These are phyloP conservation scores for Phorcus lineatus DNA, from an alignment of 2,888 invertebrate genomes.

Conservation along the genomic window DNA sequence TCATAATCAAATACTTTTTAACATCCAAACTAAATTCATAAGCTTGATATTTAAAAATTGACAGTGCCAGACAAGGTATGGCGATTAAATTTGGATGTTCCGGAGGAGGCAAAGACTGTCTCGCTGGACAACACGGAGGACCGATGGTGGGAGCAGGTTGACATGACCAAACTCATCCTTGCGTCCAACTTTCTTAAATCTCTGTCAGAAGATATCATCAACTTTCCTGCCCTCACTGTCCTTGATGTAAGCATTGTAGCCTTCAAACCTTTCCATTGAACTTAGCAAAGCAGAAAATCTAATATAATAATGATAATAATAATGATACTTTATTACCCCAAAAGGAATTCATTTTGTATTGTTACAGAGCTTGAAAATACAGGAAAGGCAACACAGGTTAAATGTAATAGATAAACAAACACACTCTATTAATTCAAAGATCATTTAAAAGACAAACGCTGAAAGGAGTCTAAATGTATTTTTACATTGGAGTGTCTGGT, in stretches of 20 bases:
- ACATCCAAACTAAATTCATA: too few species aligned
- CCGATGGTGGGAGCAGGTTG: constrained; percentile 85
- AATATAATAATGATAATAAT: neutral
- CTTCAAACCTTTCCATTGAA: neutral
- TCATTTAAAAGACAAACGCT: too few species aligned
- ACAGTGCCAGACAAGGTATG: constrained; percentile 73
- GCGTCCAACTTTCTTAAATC: constrained; percentile 74
- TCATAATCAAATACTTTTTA: too few species aligned
- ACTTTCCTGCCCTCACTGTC: constrained; percentile 73
- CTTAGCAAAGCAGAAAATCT: neutral
- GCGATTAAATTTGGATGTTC: constrained; percentile 75
- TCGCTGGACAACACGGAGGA: constrained; percentile 72
- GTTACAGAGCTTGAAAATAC: too few species aligned
- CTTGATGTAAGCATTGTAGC: constrained; percentile 74
- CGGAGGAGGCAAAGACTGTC: constrained; percentile 74
- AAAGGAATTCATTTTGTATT: too few species aligned
- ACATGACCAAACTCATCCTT: constrained; percentile 84
- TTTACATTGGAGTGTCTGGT: too few species aligned
- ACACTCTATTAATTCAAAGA: too few species aligned
- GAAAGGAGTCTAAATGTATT: too few species aligned
- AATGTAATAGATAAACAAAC: too few species aligned
- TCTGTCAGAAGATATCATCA: constrained; percentile 72
- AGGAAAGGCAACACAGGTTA: too few species aligned
- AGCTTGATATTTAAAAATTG: too few species aligned
- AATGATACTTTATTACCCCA: too few species aligned